phyloP scores from a whole-genome alignment of 2,797 vertebrate species.

The Champsocephalus esox region DNA sequence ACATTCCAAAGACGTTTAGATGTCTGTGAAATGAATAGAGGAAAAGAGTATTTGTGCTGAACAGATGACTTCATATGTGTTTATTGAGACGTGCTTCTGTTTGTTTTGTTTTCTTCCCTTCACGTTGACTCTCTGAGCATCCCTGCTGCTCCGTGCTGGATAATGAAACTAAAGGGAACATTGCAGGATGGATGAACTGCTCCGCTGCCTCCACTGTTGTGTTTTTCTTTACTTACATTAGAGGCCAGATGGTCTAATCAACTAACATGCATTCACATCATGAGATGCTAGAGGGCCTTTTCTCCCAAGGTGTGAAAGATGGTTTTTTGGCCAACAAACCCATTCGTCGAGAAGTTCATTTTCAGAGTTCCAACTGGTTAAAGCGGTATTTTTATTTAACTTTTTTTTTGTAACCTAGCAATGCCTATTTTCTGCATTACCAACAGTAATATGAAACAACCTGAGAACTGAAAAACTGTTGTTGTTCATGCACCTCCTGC shows the following conservation, averaged over 20 bases:
- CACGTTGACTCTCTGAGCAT: neutral
- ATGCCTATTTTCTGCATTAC: neutral
- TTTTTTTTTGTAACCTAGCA: neutral
- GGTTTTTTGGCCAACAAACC: neutral
- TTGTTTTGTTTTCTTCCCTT: constrained; percentile 1
- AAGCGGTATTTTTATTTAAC: neutral
- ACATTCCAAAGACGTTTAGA: neutral
- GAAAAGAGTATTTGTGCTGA: neutral
- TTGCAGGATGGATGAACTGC: neutral
- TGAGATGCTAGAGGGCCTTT: neutral
- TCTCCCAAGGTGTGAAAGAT: neutral
- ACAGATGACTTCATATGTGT: neutral
- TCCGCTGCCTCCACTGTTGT: neutral
- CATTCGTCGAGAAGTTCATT: neutral
- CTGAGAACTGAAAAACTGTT: neutral
- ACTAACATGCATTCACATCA: constrained; percentile 8
- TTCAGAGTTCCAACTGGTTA: neutral
- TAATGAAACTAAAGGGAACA: constrained; percentile 1
- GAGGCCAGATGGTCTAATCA: constrained; percentile 24
- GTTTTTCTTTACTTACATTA: constrained; percentile 21
- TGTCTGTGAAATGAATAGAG: neutral
- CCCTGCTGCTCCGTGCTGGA: neutral
- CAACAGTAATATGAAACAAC: no score
- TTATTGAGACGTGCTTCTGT: neutral
- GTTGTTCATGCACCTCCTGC: no score